Percentiles rank a stretch among this genome's conserved stretches.
phyloP scores from a whole-genome alignment of 1,140 invertebrate species.

The Carcinoscorpius rotundicauda region DNA sequence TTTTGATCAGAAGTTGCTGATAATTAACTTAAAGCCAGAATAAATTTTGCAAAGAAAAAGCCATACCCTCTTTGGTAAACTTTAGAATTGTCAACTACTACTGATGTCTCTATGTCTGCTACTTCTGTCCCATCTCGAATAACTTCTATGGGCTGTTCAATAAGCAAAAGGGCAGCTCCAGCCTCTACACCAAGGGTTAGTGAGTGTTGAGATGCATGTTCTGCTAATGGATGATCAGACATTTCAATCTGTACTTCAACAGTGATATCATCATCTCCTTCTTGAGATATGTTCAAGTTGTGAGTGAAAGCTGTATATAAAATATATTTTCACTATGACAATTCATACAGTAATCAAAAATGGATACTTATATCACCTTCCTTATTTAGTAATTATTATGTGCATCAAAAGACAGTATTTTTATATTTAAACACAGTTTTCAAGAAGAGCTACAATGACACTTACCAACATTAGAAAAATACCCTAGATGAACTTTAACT shows the following conservation, averaged over 20 bases:
- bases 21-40: too few species aligned
- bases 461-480: slow-evolving; percentile 23
- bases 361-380: too few species aligned
- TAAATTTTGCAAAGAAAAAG: too few species aligned
- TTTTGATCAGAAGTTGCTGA: too few species aligned
- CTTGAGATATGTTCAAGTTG: slow-evolving; percentile 14
- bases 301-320: slow-evolving; percentile 8
- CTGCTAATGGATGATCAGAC: slow-evolving; percentile 21
- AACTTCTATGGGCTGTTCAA: slow-evolving; percentile 11
- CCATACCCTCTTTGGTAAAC: slow-evolving; percentile 17
- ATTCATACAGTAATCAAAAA: too few species aligned
- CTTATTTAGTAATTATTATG: too few species aligned
- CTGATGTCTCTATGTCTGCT: slow-evolving; percentile 15
- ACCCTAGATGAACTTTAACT: slow-evolving; percentile 19
- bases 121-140: slow-evolving; percentile 9
- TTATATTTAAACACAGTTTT: too few species aligned
- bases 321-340: not conserved
- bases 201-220: slow-evolving; percentile 10
- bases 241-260: slow-evolving; percentile 21
- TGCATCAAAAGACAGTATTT: too few species aligned
- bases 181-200: slow-evolving; percentile 16
- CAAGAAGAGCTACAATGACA: not conserved
- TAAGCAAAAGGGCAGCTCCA: slow-evolving; percentile 1
- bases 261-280: slow-evolving; percentile 22
- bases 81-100: slow-evolving; percentile 16